Conservation (phyloP, 2,113 vertebrate species). For the Anarhynchus alexandrinus region DNA sequence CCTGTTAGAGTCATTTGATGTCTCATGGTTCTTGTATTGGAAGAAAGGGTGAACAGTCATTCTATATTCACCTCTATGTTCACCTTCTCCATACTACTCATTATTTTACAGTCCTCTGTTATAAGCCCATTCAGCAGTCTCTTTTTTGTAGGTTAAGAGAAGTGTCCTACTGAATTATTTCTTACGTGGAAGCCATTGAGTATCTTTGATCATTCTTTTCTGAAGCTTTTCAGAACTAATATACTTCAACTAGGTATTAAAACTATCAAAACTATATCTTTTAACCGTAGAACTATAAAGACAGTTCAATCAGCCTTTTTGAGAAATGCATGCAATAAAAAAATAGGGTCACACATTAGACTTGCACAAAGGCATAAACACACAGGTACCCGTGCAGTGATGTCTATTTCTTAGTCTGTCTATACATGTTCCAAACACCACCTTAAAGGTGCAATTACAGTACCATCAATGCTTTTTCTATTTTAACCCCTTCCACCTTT, state of each 20-base stretch:
- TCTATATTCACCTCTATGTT: background rate
- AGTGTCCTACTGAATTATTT: conserved; percentile 50
- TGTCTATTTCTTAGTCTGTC: background rate
- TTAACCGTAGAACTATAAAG: background rate
- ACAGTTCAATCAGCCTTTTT: background rate
- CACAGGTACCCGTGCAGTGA: background rate
- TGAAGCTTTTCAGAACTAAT: conserved; percentile 6
- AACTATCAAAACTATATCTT: background rate
- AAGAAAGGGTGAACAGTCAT: conserved; percentile 2
- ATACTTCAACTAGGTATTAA: background rate
- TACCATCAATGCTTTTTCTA: background rate
- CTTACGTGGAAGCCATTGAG: background rate
- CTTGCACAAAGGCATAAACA: background rate
- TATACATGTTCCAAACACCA: background rate
- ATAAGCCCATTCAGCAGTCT: background rate
- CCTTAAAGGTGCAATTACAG: background rate
- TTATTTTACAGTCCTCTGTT: conserved; percentile 39
- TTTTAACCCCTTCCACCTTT: background rate
- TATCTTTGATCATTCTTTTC: background rate
- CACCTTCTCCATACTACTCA: background rate
- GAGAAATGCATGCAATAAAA: background rate
- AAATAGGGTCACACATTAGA: background rate
- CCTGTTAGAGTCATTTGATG: background rate
- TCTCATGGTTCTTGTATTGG: background rate
- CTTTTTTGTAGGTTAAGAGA: conserved; percentile 2